These are phyloP conservation scores for Geococcyx californianus DNA, from an alignment of 2,113 vertebrate species.

Conservation along the genomic window DNA sequence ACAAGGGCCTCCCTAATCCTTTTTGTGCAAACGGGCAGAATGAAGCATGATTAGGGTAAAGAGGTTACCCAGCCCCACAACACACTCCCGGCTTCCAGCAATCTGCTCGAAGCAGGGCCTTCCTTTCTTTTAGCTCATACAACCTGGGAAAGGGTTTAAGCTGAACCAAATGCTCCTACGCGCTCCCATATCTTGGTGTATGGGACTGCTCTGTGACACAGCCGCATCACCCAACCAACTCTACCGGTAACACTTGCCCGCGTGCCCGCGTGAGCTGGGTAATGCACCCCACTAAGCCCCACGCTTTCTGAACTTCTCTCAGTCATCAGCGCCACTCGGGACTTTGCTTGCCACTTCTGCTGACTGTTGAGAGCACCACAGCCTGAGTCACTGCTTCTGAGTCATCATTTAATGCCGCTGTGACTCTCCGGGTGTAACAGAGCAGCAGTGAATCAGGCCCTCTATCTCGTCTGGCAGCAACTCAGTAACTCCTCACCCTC, in stretches of 20 bases:
- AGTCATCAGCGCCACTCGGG: slow-evolving; percentile 11
- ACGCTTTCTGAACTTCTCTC: not conserved
- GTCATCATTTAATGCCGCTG: not conserved
- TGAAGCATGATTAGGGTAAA: not conserved
- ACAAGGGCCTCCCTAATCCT: not conserved
- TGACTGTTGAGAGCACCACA: not conserved
- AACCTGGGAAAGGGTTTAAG: not conserved
- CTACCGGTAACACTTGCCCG: not conserved
- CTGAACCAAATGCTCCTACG: not conserved
- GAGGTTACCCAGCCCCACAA: not conserved
- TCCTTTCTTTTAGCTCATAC: not conserved
- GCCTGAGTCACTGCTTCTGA: slow-evolving; percentile 57
- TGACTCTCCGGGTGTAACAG: not conserved
- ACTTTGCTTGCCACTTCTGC: slow-evolving; percentile 1
- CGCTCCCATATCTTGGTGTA: not conserved
- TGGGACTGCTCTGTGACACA: not conserved
- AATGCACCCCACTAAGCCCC: not conserved
- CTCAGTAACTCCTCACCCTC: not conserved
- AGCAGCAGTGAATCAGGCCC: not conserved
- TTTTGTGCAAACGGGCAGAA: not conserved
- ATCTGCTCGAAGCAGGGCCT: not conserved
- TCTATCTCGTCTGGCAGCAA: not conserved
- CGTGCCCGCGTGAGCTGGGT: not conserved
- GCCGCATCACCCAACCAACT: not conserved
- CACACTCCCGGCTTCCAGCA: not conserved